Percentiles rank a stretch among this genome's conserved stretches.
Conservation (phyloP, 2,888 invertebrate genomes). For the Erynnis tages region DNA sequence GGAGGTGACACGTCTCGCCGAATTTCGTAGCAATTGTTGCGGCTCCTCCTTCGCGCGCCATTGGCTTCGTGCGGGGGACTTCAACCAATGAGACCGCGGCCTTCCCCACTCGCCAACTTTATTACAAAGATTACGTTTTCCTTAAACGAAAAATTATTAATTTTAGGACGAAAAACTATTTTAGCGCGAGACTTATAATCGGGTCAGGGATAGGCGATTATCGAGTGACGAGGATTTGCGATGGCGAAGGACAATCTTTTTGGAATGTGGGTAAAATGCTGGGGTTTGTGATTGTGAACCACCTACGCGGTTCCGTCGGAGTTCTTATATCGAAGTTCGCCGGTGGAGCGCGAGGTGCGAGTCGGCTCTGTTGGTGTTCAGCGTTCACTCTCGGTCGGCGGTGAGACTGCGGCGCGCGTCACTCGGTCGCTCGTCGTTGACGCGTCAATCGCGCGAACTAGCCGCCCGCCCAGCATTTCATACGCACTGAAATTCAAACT, state of each 20-base stretch:
- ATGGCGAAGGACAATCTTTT: neutral
- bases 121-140: conserved; percentile 62
- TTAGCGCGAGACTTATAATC: neutral
- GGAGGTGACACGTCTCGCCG: conserved; percentile 57
- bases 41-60: conserved; percentile 72
- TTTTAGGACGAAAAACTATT: neutral
- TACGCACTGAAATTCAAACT: neutral
- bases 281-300: neutral
- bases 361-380: neutral
- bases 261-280: neutral
- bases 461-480: conserved; percentile 34
- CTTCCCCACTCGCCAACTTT: conserved; percentile 62
- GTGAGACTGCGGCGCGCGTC: conserved; percentile 11
- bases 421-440: neutral
- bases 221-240: neutral
- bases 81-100: conserved; percentile 68
- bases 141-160: conserved; percentile 48
- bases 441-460: conserved; percentile 6
- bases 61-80: conserved; percentile 62
- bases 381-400: neutral
- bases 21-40: conserved; percentile 61
- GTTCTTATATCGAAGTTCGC: neutral
- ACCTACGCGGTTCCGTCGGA: neutral
- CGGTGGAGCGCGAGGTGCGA: neutral
- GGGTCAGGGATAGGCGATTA: neutral